Evolutionary conservation across 1,140 invertebrate species (phyloP), one percentile per base, ranked within the genome.

Genomic region (Caenorhabditis briggsae): DNA sequence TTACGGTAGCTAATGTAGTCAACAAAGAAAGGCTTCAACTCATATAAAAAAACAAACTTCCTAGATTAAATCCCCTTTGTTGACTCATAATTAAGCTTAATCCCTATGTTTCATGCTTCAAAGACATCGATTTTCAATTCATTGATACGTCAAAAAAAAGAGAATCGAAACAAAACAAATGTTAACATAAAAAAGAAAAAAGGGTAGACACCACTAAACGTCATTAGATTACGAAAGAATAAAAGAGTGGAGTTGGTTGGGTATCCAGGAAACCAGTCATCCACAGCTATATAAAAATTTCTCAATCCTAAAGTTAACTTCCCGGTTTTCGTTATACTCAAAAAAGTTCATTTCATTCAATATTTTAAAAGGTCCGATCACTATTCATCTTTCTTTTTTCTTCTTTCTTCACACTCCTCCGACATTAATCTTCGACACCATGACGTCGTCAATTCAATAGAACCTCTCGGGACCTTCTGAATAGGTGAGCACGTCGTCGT

Each of bases 391-490:
- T 61, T 7, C 33, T 53, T 23, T 46, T 18, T 74, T 48, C 23
- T 18, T 74, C 14, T 70, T 70, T 70, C 64, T 78, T 50, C 70
- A 78, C 70, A 78, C 70, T 50, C 70, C 70, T 78, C 70, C 70
- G 43, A 50, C 70, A 78, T 78, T 78, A 78, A 78, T 78, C 70
- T 78, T 78, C 70, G 70, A 78, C 70, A 78, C 70, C 33, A 78
- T 78, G 70, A 78, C 70, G 70, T 50, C 12, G 65, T 74, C 12
- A 41, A 78, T 78, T 78, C 46, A 78, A 78, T 78, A 53, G 70
- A 78, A 78, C 33, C 33, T 33, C 33, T 78, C n/a, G 70, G 46
- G 64, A 70, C 43, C 64, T 70, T 41, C 64, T 78, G 70, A 78
- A 78, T 78, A 78, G 70, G 70, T 48, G 70, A 46, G 70, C 46